A percentile compares a stretch with the other conserved stretches of the same genome.
Conservation (phyloP, 1,140 invertebrate species). For the Hestina assimilis region DNA sequence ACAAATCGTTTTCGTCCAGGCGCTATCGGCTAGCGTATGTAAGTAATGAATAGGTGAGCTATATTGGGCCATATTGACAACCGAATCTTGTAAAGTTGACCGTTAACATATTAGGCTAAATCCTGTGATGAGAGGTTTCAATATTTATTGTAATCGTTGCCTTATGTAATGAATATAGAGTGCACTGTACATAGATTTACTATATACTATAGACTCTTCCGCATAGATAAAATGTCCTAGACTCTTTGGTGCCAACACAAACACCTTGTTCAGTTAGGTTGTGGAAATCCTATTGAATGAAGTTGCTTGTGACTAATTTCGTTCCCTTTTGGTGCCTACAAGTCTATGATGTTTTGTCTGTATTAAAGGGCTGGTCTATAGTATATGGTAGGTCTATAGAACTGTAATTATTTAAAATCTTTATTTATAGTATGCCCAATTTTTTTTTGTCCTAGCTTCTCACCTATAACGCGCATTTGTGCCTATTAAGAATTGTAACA, state of each 20-base stretch:
- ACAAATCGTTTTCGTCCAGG: slow-evolving; percentile 47
- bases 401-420: slow-evolving; percentile 39
- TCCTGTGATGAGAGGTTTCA: slow-evolving; percentile 46
- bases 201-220: too few species aligned
- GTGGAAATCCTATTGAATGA: too few species aligned
- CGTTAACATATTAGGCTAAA: slow-evolving; percentile 55
- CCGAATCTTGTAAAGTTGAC: slow-evolving; percentile 32
- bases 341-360: too few species aligned
- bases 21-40: slow-evolving; percentile 42
- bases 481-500: slow-evolving; percentile 51
- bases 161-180: slow-evolving; percentile 22
- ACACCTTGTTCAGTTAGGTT: too few species aligned
- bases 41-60: slow-evolving; percentile 39
- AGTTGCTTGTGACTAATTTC: too few species aligned
- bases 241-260: too few species aligned
- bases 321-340: too few species aligned
- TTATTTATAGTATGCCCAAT: slow-evolving; percentile 49
- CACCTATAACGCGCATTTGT: slow-evolving; percentile 57
- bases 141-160: slow-evolving; percentile 27
- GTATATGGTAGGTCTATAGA: too few species aligned
- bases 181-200: too few species aligned
- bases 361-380: too few species aligned
- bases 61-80: slow-evolving; percentile 31
- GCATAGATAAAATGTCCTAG: too few species aligned
- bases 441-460: slow-evolving; percentile 69